Percentiles rank a stretch among this genome's conserved stretches.
These are phyloP conservation scores for Linurgus olivaceus DNA, from an alignment of 2,797 vertebrate genomes.

Conservation along the genomic window DNA sequence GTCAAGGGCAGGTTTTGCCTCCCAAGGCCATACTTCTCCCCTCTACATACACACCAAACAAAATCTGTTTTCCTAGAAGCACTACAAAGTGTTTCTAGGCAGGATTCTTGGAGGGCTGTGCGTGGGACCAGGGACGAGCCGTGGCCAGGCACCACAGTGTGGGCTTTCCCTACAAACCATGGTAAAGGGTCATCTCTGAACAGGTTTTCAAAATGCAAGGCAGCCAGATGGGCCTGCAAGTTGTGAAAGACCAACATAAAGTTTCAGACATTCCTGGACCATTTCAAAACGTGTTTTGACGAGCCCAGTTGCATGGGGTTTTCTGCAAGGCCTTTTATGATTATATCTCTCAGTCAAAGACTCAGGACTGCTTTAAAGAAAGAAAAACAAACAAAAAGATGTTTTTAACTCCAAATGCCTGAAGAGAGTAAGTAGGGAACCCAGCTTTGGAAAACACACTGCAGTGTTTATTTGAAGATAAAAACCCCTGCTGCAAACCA, in stretches of 20 bases:
- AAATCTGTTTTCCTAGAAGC: neutral
- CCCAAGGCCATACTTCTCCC: neutral
- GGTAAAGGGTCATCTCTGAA: neutral
- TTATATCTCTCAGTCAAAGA: slow-evolving; percentile 27
- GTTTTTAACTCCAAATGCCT: slow-evolving; percentile 41
- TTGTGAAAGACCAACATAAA: slow-evolving; percentile 38
- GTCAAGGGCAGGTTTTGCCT: neutral
- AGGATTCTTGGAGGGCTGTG: neutral
- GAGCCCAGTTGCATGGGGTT: slow-evolving; percentile 1
- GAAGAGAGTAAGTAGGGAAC: neutral
- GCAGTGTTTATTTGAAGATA: neutral
- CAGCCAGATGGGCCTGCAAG: neutral
- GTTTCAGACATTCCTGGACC: slow-evolving; percentile 53
- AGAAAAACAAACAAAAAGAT: slow-evolving; percentile 47
- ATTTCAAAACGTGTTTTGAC: slow-evolving; percentile 45
- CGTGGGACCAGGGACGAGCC: rapidly evolving
- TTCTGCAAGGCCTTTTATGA: slow-evolving; percentile 57
- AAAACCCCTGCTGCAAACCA: neutral
- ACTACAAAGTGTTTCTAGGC: neutral
- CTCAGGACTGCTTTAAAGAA: slow-evolving; percentile 22
- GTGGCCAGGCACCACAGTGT: neutral
- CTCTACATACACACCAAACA: neutral
- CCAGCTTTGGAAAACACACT: neutral
- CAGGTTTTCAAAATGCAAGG: neutral
- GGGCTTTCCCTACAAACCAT: neutral